Base-by-base conservation (phyloP, 2,797 vertebrate species). In the Leptatherina wallacei region DNA sequence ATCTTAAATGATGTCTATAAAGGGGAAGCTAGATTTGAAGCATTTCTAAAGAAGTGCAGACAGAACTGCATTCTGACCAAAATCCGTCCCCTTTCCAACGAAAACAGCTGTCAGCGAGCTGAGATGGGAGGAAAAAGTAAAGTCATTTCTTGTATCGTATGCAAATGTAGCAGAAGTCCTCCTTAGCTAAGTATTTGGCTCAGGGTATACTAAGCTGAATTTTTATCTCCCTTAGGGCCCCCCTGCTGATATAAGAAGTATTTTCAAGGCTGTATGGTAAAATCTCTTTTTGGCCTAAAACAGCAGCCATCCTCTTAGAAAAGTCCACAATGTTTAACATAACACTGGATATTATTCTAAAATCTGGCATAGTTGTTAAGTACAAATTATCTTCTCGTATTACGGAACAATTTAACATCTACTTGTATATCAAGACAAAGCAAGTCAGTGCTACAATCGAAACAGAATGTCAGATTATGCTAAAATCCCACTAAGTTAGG, bases 91-190 rank as follows among this genome's bases (percentile, higher is more conserved):
- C 57, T 62, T 76, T 69, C 54, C 20, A 71, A 42, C 27, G 52
- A 61, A 61, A 71, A 69, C 51, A 72, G 63, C 30, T 22, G 33
- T 61, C 49, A 24, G 49, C 24, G 24, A 27, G 24, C 4, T 54
- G 36, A 82, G 81, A 75, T 65, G 3, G 27, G 12, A 22, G 30
- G 52, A 44, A 18, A 78, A 80, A 65, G 56, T 40, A 65, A 30
- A 64, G 13, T 11, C 24, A 51, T 73, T 71, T 56, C 47, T 38
- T 36, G 24, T 76, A 60, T 55, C 33, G 68, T 58, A 83, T 85
- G 85, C 62, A 91, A 86, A 90, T 87, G 56, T 78, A 75, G 75
- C 71, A 52, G 66, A 74, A 74, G n/a, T 83, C 32, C 58, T 66
- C 72, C 81, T 82, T 75, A 84, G 81, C 69, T 71, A 52, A n/a